A percentile compares a stretch with the other conserved stretches of the same genome.
phyloP scores from a whole-genome alignment of 2,797 vertebrate species.

The Vireo griseus region DNA sequence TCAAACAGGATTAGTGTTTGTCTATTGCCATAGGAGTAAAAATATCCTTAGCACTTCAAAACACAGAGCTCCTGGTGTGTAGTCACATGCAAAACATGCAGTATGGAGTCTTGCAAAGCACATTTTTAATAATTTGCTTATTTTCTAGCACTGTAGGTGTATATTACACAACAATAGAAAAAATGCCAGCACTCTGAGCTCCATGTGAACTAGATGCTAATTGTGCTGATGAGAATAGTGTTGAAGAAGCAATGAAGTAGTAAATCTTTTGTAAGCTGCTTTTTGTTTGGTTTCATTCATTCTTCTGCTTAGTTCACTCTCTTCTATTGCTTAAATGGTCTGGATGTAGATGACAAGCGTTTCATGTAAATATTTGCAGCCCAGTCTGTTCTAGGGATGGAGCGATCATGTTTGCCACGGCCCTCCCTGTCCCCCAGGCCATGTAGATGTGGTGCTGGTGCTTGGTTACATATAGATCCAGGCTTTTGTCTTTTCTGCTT shows the following conservation, averaged over 20 bases:
- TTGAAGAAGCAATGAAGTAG: background rate
- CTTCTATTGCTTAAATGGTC: background rate
- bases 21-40: background rate
- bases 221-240: background rate
- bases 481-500: background rate
- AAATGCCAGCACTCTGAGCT: background rate
- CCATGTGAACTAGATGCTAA: background rate
- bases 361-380: background rate
- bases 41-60: background rate
- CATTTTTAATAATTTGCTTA: conserved; percentile 8
- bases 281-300: conserved; percentile 5
- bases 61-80: background rate
- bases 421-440: background rate
- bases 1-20: conserved; percentile 24
- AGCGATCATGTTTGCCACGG: background rate
- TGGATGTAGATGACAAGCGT: background rate
- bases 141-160: conserved; percentile 19
- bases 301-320: background rate
- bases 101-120: background rate
- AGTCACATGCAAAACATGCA: background rate
- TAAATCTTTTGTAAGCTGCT: conserved; percentile 10
- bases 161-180: background rate
- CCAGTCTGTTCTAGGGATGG: background rate
- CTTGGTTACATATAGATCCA: background rate
- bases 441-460: background rate